These are phyloP conservation scores for Amblyornis subalaris DNA, from an alignment of 2,113 vertebrate species.

Conservation along the genomic window DNA sequence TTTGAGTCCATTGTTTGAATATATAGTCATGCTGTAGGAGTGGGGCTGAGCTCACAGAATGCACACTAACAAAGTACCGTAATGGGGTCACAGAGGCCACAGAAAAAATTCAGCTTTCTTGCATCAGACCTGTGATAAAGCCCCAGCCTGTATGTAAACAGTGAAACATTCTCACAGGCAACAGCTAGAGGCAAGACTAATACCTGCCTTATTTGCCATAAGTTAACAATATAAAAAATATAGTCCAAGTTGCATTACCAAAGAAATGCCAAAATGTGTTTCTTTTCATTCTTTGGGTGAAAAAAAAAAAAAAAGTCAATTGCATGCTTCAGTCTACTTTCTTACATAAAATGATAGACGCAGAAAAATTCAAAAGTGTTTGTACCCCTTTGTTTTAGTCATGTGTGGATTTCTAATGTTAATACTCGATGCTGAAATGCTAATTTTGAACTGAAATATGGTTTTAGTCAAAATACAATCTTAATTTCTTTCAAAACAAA, in stretches of 20 bases:
- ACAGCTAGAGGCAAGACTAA: not conserved
- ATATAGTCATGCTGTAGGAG: not conserved
- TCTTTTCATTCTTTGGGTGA: not conserved
- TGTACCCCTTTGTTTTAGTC: not conserved
- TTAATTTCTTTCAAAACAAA: not conserved
- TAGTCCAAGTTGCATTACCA: not conserved
- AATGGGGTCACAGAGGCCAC: slow-evolving; percentile 49
- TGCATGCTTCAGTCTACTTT: not conserved
- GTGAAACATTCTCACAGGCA: slow-evolving; percentile 36
- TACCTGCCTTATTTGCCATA: not conserved
- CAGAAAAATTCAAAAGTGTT: not conserved
- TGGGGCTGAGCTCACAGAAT: slow-evolving; percentile 52
- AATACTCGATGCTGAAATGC: not conserved
- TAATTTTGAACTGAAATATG: not conserved
- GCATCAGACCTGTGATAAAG: slow-evolving; percentile 57
- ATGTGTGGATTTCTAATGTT: not conserved
- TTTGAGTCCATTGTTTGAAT: slow-evolving; percentile 26
- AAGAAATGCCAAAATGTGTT: not conserved
- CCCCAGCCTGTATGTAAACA: slow-evolving; percentile 48
- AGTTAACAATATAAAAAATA: not conserved
- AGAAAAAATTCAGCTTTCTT: slow-evolving; percentile 60
- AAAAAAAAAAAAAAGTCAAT: not conserved
- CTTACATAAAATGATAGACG: not conserved
- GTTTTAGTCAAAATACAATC: not conserved
- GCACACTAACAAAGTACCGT: slow-evolving; percentile 35